phyloP scores from a whole-genome alignment of 2,888 invertebrate species.

The Cephus sareptanus region DNA sequence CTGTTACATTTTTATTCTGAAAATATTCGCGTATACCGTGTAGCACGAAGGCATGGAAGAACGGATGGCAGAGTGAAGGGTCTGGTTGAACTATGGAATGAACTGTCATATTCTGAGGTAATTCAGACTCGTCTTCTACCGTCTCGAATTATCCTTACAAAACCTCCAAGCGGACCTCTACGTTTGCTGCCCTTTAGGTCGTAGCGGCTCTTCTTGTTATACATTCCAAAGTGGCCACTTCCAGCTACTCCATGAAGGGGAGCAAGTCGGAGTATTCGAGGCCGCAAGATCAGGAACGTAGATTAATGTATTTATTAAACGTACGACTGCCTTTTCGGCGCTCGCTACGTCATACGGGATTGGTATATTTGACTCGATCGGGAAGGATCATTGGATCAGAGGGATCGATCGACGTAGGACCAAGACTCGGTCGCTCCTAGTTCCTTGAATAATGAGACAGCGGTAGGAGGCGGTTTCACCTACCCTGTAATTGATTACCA shows the following conservation, averaged over 20 bases:
- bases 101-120: background rate
- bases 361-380: background rate
- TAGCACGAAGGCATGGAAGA: background rate
- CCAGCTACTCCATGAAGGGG: constrained; percentile 2
- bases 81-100: background rate
- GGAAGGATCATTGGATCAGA: background rate
- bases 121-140: background rate
- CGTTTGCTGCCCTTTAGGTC: background rate
- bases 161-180: background rate
- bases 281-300: constrained; percentile 31
- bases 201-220: constrained; percentile 7
- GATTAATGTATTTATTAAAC: constrained; percentile 45
- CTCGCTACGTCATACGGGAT: background rate
- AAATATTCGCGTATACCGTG: background rate
- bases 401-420: constrained; percentile 9
- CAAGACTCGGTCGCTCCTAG: constrained; percentile 1
- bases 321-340: constrained; percentile 24
- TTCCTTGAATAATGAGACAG: constrained; percentile 21
- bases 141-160: background rate
- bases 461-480: constrained; percentile 16
- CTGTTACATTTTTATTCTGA: background rate
- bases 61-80: background rate
- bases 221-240: constrained; percentile 5
- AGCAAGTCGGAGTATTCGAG: constrained; percentile 1
- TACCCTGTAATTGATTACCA: constrained; percentile 20